phyloP scores from a whole-genome alignment of 2,888 invertebrate genomes.

The Synanthedon myopaeformis region DNA sequence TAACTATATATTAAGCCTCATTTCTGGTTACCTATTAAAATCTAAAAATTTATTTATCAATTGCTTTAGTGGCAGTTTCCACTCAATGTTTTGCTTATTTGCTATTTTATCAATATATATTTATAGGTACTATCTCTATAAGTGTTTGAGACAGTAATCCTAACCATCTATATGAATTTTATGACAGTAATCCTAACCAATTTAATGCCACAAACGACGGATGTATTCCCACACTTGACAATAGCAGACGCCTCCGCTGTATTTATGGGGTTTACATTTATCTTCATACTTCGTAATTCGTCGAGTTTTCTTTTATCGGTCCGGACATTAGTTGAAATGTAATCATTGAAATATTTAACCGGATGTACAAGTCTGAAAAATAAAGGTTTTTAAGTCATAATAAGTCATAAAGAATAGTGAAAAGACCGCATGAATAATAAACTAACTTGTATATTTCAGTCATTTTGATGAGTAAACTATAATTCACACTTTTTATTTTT shows the following conservation, averaged over 20 bases:
- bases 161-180: not conserved
- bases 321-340: constrained; percentile 75
- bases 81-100: no score
- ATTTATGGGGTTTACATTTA: constrained; percentile 48
- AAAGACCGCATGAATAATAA: not conserved
- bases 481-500: no score
- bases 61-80: no score
- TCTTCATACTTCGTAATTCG: constrained; percentile 73
- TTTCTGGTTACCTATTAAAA: no score
- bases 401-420: not conserved
- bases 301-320: constrained; percentile 83
- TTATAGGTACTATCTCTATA: no score
- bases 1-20: no score
- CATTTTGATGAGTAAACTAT: constrained; percentile 18
- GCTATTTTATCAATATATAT: no score
- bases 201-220: constrained; percentile 87
- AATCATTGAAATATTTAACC: constrained; percentile 80
- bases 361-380: constrained; percentile 78
- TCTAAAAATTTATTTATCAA: no score
- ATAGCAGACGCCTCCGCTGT: constrained; percentile 81
- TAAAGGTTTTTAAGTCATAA: not conserved
- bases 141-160: no score
- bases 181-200: constrained; percentile 67
- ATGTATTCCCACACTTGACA: constrained; percentile 85
- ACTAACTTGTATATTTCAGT: constrained; percentile 51